A percentile compares a stretch with the other conserved stretches of the same genome.
These are phyloP conservation scores for Lamellibrachia luymesi DNA, from an alignment of 1,140 invertebrate genomes.

Conservation along the genomic window DNA sequence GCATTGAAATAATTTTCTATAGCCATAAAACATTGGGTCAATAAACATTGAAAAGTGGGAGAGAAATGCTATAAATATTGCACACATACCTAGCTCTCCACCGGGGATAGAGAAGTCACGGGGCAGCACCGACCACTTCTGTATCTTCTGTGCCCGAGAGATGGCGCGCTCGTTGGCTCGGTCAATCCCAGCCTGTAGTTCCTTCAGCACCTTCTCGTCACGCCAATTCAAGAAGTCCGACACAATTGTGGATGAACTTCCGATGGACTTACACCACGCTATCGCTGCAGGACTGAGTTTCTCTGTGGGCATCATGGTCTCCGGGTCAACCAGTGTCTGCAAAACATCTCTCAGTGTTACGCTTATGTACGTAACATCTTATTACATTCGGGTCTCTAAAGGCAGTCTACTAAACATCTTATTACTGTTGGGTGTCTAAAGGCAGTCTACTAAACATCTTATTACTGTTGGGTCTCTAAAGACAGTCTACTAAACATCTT, in stretches of 20 bases:
- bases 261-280: conserved; percentile 71
- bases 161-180: conserved; percentile 75
- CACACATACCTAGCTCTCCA: conserved; percentile 75
- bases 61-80: not conserved
- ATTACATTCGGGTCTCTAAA: too few relatives aligned
- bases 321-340: conserved; percentile 69
- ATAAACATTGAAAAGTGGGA: not conserved
- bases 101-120: conserved; percentile 82
- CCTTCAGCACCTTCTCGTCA: conserved; percentile 38
- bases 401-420: too few relatives aligned
- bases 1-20: not conserved
- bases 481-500: too few relatives aligned
- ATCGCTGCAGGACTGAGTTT: conserved; percentile 66
- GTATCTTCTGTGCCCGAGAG: conserved; percentile 85
- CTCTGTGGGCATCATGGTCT: conserved; percentile 71
- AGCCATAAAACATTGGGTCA: not conserved
- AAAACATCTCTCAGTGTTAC: conserved; percentile 13
- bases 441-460: too few relatives aligned
- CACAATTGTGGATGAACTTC: conserved; percentile 67
- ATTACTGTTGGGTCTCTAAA: too few relatives aligned
- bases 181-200: conserved; percentile 71
- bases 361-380: too few relatives aligned
- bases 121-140: conserved; percentile 86
- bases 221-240: conserved; percentile 35
- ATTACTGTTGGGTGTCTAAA: too few relatives aligned